These are phyloP conservation scores for Papilio protenor DNA, from an alignment of 2,888 invertebrate species.

Conservation along the genomic window DNA sequence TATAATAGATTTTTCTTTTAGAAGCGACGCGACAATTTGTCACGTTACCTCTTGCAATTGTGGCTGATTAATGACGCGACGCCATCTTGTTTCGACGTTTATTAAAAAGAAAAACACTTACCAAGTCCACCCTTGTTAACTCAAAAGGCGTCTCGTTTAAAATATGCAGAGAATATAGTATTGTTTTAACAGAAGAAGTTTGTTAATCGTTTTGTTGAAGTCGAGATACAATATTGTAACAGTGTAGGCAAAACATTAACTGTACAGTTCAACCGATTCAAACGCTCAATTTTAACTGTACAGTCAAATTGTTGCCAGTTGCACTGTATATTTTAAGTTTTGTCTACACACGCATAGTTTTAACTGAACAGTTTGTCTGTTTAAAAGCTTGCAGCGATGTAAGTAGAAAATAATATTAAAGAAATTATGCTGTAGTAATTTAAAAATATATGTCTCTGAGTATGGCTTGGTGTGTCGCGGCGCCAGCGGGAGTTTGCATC, in stretches of 20 bases:
- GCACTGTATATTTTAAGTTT: no score
- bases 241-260: no score
- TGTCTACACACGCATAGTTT: no score
- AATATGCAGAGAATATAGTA: constrained; percentile 19
- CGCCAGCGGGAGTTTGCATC: constrained; percentile 20
- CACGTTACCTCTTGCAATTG: constrained; percentile 16
- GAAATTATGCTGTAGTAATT: neutral
- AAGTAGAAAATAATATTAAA: neutral
- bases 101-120: constrained; percentile 37
- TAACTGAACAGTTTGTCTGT: no score
- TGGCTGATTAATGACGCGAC: constrained; percentile 31
- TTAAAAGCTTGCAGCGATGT: neutral
- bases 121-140: constrained; percentile 13
- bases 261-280: no score
- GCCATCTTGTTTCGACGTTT: constrained; percentile 39
- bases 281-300: no score
- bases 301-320: no score
- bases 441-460: constrained; percentile 10
- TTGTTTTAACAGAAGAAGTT: constrained; percentile 33
- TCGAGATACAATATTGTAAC: neutral
- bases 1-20: no score
- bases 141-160: constrained; percentile 30
- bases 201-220: constrained; percentile 11
- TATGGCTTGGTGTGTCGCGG: neutral
- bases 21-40: neutral